Conservation (phyloP, 2,797 vertebrate species). For the Lemur catta region DNA sequence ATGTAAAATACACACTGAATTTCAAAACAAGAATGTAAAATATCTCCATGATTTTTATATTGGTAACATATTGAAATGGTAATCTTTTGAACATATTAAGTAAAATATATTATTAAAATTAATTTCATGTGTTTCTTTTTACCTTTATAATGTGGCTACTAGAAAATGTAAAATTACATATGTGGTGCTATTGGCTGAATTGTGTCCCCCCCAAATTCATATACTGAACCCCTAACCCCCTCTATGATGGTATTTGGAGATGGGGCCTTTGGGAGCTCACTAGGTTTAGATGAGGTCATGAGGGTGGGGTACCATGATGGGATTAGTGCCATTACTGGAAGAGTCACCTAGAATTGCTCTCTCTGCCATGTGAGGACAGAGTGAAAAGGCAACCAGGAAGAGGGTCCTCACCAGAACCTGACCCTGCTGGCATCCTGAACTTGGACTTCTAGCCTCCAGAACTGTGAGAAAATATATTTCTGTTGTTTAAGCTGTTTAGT, state of each 20-base stretch:
- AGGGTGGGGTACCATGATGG: neutral
- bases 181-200: neutral
- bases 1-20: neutral
- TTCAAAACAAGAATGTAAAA: neutral
- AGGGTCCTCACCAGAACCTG: neutral
- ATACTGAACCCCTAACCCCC: neutral
- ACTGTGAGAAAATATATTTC: neutral
- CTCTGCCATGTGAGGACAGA: neutral
- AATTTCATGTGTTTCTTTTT: neutral
- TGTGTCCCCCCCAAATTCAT: neutral
- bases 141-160: neutral
- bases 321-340: neutral
- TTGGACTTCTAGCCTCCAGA: neutral
- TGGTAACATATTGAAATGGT: neutral
- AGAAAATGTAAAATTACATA: neutral
- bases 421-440: neutral
- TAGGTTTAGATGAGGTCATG: neutral
- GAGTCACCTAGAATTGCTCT: neutral
- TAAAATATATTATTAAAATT: neutral
- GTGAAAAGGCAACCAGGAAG: neutral
- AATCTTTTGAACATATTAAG: neutral
- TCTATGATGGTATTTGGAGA: neutral
- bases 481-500: neutral
- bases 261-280: neutral
- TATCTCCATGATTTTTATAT: neutral